Evolutionary conservation across 2,113 vertebrate genomes (phyloP).

Genomic region (Sminthopsis crassicaudata): DNA sequence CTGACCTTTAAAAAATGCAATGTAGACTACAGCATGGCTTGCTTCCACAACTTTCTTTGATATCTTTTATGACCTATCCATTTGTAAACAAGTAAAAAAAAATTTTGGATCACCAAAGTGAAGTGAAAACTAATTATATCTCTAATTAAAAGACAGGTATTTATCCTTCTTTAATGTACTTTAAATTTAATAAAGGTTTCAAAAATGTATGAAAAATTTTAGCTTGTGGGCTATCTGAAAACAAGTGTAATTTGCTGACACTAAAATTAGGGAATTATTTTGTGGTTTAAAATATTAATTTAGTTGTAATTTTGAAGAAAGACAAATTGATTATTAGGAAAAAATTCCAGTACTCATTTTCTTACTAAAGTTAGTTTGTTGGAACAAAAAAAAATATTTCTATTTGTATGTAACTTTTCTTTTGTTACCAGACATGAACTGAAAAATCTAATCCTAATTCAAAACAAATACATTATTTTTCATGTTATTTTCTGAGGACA

Average conservation of each 20-base stretch:
- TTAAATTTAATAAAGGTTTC: background rate
- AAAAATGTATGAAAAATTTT: background rate
- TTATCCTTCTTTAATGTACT: background rate
- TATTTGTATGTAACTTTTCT: conserved; percentile 33
- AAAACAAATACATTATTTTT: conserved; percentile 51
- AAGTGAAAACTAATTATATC: background rate
- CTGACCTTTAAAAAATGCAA: conserved; percentile 28
- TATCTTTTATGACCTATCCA: conserved; percentile 25
- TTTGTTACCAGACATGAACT: conserved; percentile 65
- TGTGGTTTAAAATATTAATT: background rate
- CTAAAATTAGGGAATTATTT: background rate
- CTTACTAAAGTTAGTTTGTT: conserved; percentile 28
- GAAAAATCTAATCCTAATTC: conserved; percentile 47
- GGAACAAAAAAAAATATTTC: background rate
- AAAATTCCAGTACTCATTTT: background rate
- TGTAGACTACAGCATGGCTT: conserved; percentile 48
- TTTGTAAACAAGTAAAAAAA: conserved; percentile 19
- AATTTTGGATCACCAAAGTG: background rate
- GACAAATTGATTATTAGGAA: background rate
- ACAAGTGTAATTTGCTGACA: background rate
- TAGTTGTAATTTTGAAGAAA: background rate
- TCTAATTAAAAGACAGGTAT: background rate
- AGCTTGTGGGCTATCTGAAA: background rate
- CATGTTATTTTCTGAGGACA: conserved; percentile 58
- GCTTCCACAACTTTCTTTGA: background rate